A percentile compares a stretch with the other conserved stretches of the same genome.
Conservation (phyloP, 2,797 vertebrate genomes). For the Morus bassanus region DNA sequence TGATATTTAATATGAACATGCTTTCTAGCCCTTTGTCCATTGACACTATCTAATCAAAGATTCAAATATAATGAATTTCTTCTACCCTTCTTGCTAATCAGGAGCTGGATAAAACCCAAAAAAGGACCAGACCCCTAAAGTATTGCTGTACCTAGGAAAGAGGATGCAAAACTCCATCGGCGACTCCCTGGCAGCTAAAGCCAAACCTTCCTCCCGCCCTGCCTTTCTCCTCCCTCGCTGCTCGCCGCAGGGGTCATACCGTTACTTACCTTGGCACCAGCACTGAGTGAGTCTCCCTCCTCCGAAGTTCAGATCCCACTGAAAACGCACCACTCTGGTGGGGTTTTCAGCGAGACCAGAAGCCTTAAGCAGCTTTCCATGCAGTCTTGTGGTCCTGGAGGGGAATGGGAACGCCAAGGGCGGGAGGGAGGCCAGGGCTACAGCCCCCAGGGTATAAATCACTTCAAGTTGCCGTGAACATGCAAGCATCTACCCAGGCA, state of each 20-base stretch:
- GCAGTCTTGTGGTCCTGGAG: not conserved
- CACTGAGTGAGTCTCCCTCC: not conserved
- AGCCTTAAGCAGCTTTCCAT: not conserved
- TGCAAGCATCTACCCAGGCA: not conserved
- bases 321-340: not conserved
- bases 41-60: not conserved
- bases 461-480: not conserved
- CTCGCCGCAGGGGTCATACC: rapidly evolving
- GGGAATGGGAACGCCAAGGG: not conserved
- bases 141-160: not conserved
- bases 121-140: not conserved
- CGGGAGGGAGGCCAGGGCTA: not conserved
- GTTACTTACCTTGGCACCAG: not conserved
- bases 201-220: not conserved
- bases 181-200: not conserved
- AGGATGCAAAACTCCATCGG: not conserved
- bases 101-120: not conserved
- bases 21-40: not conserved
- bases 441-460: not conserved
- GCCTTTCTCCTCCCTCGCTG: not conserved
- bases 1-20: not conserved
- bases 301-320: not conserved
- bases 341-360: not conserved
- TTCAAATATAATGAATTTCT: not conserved
- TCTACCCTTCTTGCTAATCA: not conserved